These are phyloP conservation scores for Macropis europaea DNA, from an alignment of 2,888 invertebrate genomes.

Conservation along the genomic window DNA sequence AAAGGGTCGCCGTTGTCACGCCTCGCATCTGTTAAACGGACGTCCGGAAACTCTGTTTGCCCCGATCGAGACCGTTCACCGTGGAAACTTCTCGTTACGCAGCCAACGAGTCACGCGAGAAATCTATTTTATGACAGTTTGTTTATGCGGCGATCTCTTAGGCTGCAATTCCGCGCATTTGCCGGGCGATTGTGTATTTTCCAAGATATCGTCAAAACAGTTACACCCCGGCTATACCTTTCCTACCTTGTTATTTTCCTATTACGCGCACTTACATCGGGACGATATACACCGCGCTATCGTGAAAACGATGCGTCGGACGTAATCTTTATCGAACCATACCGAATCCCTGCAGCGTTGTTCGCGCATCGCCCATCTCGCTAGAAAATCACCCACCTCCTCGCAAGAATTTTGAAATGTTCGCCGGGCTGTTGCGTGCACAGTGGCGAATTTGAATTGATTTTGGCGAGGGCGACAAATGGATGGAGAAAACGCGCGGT, in stretches of 20 bases:
- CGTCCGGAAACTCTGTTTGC: conserved; percentile 16
- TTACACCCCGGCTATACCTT: not conserved
- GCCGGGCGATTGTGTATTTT: not conserved
- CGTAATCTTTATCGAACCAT: not conserved
- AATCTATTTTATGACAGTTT: not conserved
- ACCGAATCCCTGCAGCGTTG: not conserved
- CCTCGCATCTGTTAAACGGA: conserved; percentile 56
- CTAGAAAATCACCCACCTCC: not conserved
- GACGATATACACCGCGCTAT: not conserved
- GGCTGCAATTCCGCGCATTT: not conserved
- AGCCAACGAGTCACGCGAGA: not conserved
- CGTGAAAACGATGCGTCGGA: not conserved
- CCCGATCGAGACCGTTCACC: not conserved
- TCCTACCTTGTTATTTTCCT: conserved; percentile 26
- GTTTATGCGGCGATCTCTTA: not conserved
- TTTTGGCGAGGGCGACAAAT: not conserved
- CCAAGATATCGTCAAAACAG: conserved; percentile 8
- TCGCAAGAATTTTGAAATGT: too few species aligned
- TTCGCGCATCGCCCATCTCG: not conserved
- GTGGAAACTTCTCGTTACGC: not conserved
- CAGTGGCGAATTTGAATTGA: not conserved
- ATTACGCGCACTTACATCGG: conserved; percentile 15
- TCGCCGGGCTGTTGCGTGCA: too few species aligned
- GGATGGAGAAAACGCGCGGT: conserved; percentile 16
- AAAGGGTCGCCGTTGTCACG: conserved; percentile 49